Evolutionary conservation across 2,888 invertebrate species (phyloP).

Genomic region (Sylvicola cinctus): DNA sequence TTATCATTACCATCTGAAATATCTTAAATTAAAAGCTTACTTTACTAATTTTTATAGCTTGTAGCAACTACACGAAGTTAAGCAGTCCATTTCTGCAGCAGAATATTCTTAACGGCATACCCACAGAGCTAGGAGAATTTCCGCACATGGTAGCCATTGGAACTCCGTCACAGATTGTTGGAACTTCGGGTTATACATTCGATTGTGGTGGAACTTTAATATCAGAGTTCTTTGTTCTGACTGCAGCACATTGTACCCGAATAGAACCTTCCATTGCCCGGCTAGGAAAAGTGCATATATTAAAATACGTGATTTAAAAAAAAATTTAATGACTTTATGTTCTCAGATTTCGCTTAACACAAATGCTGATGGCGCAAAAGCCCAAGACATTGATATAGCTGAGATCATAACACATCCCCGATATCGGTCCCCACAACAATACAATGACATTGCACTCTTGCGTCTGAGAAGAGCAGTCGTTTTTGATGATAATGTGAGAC

Average conservation of each 20-base stretch:
- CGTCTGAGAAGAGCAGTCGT: neutral
- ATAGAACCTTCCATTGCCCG: neutral
- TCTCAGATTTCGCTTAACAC: neutral
- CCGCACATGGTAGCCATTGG: neutral
- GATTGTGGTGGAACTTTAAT: neutral
- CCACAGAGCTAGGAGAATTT: neutral
- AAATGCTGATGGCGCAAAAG: neutral
- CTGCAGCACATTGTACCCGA: neutral
- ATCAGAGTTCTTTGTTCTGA: neutral
- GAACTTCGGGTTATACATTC: neutral
- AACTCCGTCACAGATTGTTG: neutral
- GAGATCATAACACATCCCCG: neutral
- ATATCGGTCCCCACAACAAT: neutral
- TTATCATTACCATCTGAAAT: neutral
- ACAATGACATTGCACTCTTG: neutral
- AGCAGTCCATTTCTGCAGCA: neutral
- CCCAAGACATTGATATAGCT: neutral
- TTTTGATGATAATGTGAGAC: neutral
- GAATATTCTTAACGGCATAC: neutral
- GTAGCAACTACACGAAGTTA: neutral
- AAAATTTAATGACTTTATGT: neutral
- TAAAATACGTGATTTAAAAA: neutral
- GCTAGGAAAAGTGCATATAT: neutral
- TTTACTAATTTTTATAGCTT: neutral
- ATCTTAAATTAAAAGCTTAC: neutral